Percentiles rank a stretch among this genome's conserved stretches.
Conservation (phyloP, 2,888 invertebrate species). For the Mermis nigrescens region DNA sequence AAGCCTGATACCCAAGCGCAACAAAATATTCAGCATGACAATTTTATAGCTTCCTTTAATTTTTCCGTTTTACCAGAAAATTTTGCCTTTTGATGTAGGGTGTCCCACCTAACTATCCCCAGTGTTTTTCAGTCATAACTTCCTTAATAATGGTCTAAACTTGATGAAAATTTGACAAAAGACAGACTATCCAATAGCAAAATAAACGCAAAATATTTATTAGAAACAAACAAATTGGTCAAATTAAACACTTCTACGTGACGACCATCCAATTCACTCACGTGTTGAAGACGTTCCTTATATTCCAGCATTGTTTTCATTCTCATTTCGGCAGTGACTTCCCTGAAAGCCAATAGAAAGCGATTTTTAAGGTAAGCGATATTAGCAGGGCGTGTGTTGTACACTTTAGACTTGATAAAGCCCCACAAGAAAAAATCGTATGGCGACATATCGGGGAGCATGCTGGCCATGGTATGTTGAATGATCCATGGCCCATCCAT, state of each 20-base stretch:
- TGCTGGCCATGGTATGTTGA: not conserved
- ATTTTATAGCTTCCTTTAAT: too few species aligned
- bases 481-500: not conserved
- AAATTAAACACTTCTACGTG: not conserved
- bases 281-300: not conserved
- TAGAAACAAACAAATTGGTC: too few species aligned
- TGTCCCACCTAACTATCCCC: too few species aligned
- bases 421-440: conserved; percentile 10
- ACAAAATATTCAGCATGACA: too few species aligned
- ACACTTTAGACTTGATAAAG: conserved; percentile 5
- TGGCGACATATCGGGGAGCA: conserved; percentile 4
- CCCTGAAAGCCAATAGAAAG: conserved; percentile 1
- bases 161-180: too few species aligned
- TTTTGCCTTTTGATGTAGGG: too few species aligned
- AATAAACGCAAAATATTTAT: too few species aligned
- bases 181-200: too few species aligned
- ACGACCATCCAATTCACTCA: not conserved
- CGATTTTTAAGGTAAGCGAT: not conserved
- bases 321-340: not conserved
- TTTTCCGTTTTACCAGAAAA: too few species aligned
- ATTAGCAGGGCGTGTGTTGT: not conserved
- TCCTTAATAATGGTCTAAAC: too few species aligned
- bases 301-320: not conserved
- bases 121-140: too few species aligned
- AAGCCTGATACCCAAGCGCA: too few species aligned